Evolutionary conservation across 2,888 invertebrate genomes (phyloP).

Genomic region (Toxonevra muliebris): DNA sequence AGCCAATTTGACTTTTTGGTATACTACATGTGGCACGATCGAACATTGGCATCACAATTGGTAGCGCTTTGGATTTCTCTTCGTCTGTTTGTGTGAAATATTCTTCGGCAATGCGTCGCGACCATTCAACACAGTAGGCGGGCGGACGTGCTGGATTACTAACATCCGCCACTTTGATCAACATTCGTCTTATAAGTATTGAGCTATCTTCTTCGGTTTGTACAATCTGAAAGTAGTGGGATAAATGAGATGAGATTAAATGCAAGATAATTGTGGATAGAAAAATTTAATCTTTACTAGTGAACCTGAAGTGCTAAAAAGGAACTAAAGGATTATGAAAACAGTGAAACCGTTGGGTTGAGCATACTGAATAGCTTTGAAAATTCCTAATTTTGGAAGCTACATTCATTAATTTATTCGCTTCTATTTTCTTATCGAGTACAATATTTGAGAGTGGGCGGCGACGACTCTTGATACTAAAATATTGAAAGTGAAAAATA

Average conservation of each 20-base stretch:
- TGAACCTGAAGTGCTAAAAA: too few relatives aligned
- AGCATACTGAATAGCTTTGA: too few relatives aligned
- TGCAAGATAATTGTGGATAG: not conserved
- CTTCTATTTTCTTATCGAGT: too few relatives aligned
- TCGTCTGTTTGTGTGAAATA: constrained; percentile 98
- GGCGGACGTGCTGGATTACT: constrained; percentile 94
- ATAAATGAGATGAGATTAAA: not conserved
- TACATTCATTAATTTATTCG: too few relatives aligned
- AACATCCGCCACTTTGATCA: constrained; percentile 98
- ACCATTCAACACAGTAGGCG: constrained; percentile 89
- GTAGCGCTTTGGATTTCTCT: constrained; percentile 86
- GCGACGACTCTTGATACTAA: too few relatives aligned
- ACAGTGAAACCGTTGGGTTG: too few relatives aligned
- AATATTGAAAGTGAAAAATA: too few relatives aligned
- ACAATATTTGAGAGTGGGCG: too few relatives aligned
- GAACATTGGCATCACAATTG: constrained; percentile 99
- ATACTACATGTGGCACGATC: constrained; percentile 94
- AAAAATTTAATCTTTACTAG: not conserved
- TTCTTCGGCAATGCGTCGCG: constrained; percentile 91
- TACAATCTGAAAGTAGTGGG: constrained; percentile 48
- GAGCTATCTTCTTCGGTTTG: constrained; percentile 76
- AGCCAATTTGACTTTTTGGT: constrained; percentile 96
- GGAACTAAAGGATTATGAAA: too few relatives aligned
- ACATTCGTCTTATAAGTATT: constrained; percentile 89
- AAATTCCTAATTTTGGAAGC: too few relatives aligned